phyloP scores from a whole-genome alignment of 2,113 vertebrate species.

The Scomber colias region DNA sequence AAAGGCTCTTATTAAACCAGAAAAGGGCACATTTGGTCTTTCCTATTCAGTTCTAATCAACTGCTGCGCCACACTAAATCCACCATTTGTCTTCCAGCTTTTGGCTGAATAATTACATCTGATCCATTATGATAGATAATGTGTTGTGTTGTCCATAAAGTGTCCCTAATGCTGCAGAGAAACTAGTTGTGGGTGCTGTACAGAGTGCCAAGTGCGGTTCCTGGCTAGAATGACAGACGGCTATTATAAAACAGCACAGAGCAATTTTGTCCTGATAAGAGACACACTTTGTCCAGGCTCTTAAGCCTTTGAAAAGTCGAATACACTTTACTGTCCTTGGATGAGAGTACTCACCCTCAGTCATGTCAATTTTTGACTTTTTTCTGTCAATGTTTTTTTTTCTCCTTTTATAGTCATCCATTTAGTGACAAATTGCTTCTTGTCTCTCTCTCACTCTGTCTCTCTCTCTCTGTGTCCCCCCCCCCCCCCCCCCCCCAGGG shows the following conservation, averaged over 20 bases:
- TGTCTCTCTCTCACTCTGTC: slow-evolving; percentile 8
- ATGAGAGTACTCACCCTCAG: slow-evolving; percentile 47
- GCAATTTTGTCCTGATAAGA: slow-evolving; percentile 49
- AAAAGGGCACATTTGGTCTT: slow-evolving; percentile 19
- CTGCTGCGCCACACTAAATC: slow-evolving; percentile 5
- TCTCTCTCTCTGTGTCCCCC: slow-evolving; percentile 1
- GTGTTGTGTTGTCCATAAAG: slow-evolving; percentile 24
- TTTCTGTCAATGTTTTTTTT: slow-evolving; percentile 38
- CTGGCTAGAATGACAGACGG: slow-evolving; percentile 36
- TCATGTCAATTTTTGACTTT: slow-evolving; percentile 49
- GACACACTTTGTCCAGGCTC: slow-evolving; percentile 48
- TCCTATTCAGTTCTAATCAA: slow-evolving; percentile 25
- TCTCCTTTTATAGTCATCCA: slow-evolving; percentile 35
- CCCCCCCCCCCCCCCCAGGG: slow-evolving; percentile 84
- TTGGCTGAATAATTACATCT: slow-evolving; percentile 25
- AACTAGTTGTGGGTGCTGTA: slow-evolving; percentile 2
- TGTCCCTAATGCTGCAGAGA: slow-evolving; percentile 30
- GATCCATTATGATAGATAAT: slow-evolving; percentile 32
- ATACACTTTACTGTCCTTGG: slow-evolving; percentile 45
- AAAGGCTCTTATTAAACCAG: slow-evolving; percentile 39
- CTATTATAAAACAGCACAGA: slow-evolving; percentile 42
- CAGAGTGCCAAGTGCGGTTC: slow-evolving; percentile 3
- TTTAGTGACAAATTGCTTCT: slow-evolving; percentile 51
- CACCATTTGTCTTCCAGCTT: slow-evolving; percentile 19
- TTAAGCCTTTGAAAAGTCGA: slow-evolving; percentile 47